Base-by-base conservation (phyloP, 2,797 vertebrate species). In the Etheostoma perlongum region DNA sequence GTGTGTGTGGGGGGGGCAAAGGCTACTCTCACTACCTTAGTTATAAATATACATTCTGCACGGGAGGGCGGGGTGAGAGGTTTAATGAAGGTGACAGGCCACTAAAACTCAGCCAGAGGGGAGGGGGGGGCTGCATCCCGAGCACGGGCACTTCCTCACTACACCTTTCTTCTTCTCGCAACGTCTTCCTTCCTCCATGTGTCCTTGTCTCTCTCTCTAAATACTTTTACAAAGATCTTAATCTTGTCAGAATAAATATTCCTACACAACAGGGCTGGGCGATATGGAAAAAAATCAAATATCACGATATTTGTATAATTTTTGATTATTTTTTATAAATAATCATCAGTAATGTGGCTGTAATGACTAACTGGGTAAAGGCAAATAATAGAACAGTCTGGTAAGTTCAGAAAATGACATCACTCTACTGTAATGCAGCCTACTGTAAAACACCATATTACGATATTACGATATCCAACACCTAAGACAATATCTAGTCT, bases 31-130 rank as follows among this genome's bases (percentile, higher is more conserved):
- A 30, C 30, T 6, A 30, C 30, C 25, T 58, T 2, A 6, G 61
- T 40, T 33, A 74, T 64, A 79, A 60, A 74, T 77, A 76, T 72
- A 70, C 64, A 47, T 47, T 23, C 12, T 74, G 67, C 9, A 52
- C 23, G 19, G 36, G 49, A 58, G 46, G 48, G 36, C 25, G 66
- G 30, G 44, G 19, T 12, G 21, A 69, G 60, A 19, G 66, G 67
- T 23, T 47, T 65, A 48, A 48, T 47, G 49, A 42, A 55, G 48
- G 68, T 48, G 55, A 69, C 66, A 10, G 58, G 47, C 42, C 52
- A 54, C 52, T 46, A 23, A 73, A 52, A 68, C 46, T 61, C 48
- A 44, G 69, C 8, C 16, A 9, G n/a, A 44, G 44, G 57, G 60
- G 33, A 11, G 18, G 16, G 60, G 59, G 33, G 33, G 27, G 30